Percentiles rank a stretch among this genome's conserved stretches.
Conservation (phyloP, 92 coral and sea anemone species). For the Phenganax marumi region DNA sequence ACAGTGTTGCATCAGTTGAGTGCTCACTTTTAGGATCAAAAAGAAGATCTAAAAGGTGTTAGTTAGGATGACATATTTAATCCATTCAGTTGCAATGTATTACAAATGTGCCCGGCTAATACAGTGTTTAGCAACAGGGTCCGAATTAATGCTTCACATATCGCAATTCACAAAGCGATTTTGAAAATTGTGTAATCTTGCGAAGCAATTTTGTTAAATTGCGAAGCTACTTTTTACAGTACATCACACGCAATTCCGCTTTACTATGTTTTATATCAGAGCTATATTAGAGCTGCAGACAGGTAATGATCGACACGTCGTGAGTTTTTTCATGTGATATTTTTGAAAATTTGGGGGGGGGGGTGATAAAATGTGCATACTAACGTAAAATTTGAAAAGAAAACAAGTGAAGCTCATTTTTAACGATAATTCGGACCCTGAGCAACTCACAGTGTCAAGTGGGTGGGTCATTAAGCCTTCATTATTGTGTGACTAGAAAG, state of each 20-base stretch:
- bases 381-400: no score
- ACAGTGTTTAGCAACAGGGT: neutral
- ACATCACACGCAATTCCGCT: no score
- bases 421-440: no score
- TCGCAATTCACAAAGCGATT: no score
- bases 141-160: neutral
- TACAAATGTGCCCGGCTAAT: neutral
- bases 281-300: no score
- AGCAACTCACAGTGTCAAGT: neutral
- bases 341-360: no score
- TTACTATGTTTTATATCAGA: neutral
- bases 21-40: neutral
- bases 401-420: no score
- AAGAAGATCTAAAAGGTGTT: conserved; percentile 31
- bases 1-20: neutral
- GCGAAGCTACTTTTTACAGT: no score
- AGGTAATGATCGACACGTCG: neutral
- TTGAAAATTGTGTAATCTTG: no score
- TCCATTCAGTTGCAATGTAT: neutral
- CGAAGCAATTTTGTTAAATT: no score
- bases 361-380: no score
- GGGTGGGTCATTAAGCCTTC: neutral
- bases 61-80: neutral
- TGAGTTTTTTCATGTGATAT: neutral
- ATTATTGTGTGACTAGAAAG: conserved; percentile 18